Conservation (phyloP, 2,113 vertebrate species). For the Phoenicopterus ruber region DNA sequence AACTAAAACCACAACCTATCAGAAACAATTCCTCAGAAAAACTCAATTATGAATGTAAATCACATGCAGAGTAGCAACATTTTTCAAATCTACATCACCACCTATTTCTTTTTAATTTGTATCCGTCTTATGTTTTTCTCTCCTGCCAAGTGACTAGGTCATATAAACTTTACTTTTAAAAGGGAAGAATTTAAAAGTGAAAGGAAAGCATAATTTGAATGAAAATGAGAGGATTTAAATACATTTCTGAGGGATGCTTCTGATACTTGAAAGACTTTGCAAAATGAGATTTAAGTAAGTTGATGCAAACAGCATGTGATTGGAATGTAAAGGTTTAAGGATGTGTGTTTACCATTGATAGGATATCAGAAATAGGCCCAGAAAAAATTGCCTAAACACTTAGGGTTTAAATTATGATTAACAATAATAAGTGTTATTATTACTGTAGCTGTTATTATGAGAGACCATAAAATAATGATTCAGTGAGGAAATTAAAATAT, state of each 20-base stretch:
- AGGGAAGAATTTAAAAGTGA: neutral
- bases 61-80: neutral
- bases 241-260: neutral
- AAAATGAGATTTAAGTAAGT: neutral
- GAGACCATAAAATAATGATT: neutral
- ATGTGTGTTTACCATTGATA: neutral
- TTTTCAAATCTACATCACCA: neutral
- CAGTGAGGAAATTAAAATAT: neutral
- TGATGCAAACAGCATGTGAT: neutral
- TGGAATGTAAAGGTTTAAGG: neutral
- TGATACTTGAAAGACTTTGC: neutral
- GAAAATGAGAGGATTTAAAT: constrained; percentile 34
- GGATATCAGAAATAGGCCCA: neutral
- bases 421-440: neutral
- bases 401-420: neutral
- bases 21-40: neutral
- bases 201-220: constrained; percentile 5
- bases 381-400: neutral
- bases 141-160: neutral
- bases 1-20: neutral
- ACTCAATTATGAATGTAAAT: neutral
- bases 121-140: neutral
- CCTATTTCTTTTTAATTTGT: neutral
- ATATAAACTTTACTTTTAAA: neutral
- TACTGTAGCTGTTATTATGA: neutral